phyloP scores from a whole-genome alignment of 2,113 vertebrate genomes.

The Colaptes auratus region DNA sequence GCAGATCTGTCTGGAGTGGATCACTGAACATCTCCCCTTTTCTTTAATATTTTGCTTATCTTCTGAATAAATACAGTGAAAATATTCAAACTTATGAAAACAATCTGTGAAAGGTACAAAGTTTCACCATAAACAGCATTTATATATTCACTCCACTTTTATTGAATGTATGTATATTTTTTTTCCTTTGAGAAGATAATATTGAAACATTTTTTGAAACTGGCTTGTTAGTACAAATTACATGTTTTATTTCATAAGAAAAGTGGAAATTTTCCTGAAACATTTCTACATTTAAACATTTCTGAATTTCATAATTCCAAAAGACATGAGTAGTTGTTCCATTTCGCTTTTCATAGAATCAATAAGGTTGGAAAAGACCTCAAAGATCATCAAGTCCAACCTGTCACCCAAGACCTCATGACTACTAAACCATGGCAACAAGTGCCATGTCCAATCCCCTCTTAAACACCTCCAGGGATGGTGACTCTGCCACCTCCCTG shows the following conservation, averaged over 20 bases:
- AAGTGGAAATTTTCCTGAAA: background rate
- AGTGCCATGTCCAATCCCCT: too few relatives aligned
- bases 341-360: too few relatives aligned
- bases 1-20: background rate
- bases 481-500: too few relatives aligned
- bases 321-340: background rate
- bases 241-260: background rate
- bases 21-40: background rate
- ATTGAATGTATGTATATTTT: background rate
- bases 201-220: background rate
- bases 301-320: background rate
- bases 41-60: background rate
- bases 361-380: too few relatives aligned
- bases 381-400: too few relatives aligned
- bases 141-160: conserved; percentile 28
- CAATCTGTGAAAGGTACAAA: background rate
- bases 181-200: conserved; percentile 34
- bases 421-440: too few relatives aligned
- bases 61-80: background rate
- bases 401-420: too few relatives aligned
- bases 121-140: conserved; percentile 27
- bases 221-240: background rate
- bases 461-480: too few relatives aligned
- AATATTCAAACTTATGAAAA: background rate
- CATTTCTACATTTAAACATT: background rate